Conservation (phyloP, 2,113 vertebrate genomes). For the Nerophis ophidion region DNA sequence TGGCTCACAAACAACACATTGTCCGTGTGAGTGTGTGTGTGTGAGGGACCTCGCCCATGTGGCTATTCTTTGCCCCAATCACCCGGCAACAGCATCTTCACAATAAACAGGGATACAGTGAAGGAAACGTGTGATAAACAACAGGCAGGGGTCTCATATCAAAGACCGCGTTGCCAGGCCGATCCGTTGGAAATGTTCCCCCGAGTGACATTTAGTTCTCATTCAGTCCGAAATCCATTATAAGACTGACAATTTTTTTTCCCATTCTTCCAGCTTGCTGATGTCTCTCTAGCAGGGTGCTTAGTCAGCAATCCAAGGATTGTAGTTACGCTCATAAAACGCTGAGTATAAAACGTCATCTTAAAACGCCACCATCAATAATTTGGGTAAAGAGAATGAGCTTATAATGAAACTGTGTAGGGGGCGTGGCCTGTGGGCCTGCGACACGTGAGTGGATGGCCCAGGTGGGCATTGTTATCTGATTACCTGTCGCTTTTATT, state of each 20-base stretch:
- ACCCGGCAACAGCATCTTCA: slow-evolving; percentile 20
- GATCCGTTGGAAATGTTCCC: slow-evolving; percentile 38
- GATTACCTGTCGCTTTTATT: too few relatives aligned
- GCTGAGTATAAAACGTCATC: slow-evolving; percentile 1
- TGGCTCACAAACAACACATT: slow-evolving; percentile 63
- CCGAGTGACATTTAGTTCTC: not conserved
- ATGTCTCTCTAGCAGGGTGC: slow-evolving; percentile 12
- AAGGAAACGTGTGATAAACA: slow-evolving; percentile 23
- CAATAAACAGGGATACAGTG: slow-evolving; percentile 16
- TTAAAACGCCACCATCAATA: slow-evolving; percentile 15
- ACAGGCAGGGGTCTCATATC: slow-evolving; percentile 20
- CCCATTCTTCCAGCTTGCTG: slow-evolving; percentile 11
- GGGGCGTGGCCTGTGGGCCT: too few relatives aligned
- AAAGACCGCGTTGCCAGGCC: slow-evolving; percentile 16
- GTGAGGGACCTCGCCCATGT: slow-evolving; percentile 24
- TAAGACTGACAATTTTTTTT: slow-evolving; percentile 33
- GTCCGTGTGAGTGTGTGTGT: slow-evolving; percentile 17
- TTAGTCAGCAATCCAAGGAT: slow-evolving; percentile 27
- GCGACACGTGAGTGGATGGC: too few relatives aligned
- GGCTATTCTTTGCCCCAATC: slow-evolving; percentile 32
- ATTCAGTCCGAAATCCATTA: slow-evolving; percentile 50
- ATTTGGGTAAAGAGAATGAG: slow-evolving; percentile 8
- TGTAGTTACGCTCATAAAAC: slow-evolving; percentile 9
- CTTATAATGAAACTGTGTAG: too few relatives aligned
- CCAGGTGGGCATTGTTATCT: too few relatives aligned